Evolutionary conservation across 2,888 invertebrate species (phyloP), one percentile per base, ranked within the genome.

Genomic region (Hesperia comma): DNA sequence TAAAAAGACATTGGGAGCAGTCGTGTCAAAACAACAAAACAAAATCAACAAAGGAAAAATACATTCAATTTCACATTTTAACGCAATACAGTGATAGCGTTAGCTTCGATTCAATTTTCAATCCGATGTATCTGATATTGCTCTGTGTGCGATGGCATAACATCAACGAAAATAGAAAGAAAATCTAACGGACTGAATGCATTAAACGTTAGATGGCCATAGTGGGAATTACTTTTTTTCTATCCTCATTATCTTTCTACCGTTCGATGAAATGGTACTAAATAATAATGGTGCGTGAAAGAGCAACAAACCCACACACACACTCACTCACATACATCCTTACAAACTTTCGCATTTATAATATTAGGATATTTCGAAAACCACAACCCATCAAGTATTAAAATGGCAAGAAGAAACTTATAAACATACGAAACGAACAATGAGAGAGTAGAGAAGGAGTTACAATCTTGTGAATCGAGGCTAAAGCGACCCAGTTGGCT

Each of bases 391-490:
- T 4, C 26, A 26, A 26, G 5, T 5, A 26, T 26, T 26, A 26
- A 5, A 4, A 26, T 26, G 26, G 3, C 26, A 26, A 26, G 8
- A 10, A 37, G 37, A 8, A 37, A 37, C 15, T 54, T 15, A 61
- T 21, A 61, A 17, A 55, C 40, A 54, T 26, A 54, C 41, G 8
- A 55, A 46, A 55, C 43, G 43, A 41, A 14, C 46, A 41, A 55
- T 43, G n/a, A 41, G 51, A 53, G 17, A 15, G 78, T 77, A 78
- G 75, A 77, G 78, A 80, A 75, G 76, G 77, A 77, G 82, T 83
- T 82, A 80, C 76, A 79, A 80, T 76, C 79, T 83, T 19, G 33
- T 43, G 6, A 40, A 19, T 43, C 0, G 43, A 54, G 53, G 53
- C 37, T 10, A 37, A 51, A 41, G 26, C 49, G 49, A 26, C 40